Percentiles rank a stretch among this genome's conserved stretches.
These are phyloP conservation scores for Spinus olivaceus DNA, from an alignment of 2,797 vertebrate genomes.

Conservation along the genomic window DNA sequence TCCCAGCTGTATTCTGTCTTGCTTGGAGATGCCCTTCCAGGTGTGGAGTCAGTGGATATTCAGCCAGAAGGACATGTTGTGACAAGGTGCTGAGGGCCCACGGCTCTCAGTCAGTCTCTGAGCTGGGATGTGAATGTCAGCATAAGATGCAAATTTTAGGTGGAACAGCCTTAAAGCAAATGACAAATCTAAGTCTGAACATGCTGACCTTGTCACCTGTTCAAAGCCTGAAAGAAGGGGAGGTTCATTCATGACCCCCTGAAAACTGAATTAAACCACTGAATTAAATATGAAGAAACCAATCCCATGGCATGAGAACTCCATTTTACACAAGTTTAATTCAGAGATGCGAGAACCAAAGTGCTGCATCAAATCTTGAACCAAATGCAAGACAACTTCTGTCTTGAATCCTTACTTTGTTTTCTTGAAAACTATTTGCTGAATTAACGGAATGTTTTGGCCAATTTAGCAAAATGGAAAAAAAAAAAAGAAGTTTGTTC, in stretches of 20 bases:
- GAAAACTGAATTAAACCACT: neutral
- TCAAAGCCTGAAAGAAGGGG: neutral
- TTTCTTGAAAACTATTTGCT: slow-evolving; percentile 32
- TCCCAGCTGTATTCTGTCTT: neutral
- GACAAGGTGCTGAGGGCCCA: no score
- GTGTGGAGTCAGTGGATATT: neutral
- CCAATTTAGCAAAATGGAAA: neutral
- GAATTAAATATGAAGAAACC: neutral
- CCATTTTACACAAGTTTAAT: neutral
- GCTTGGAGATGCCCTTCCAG: neutral
- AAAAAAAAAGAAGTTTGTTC: neutral
- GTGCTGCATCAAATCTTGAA: neutral
- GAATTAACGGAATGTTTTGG: neutral
- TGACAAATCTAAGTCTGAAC: neutral
- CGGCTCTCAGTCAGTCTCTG: neutral
- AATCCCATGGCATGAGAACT: neutral
- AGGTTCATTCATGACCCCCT: neutral
- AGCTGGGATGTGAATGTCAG: neutral
- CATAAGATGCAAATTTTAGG: fast-evolving
- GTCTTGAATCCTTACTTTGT: slow-evolving; percentile 11
- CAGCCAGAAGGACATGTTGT: neutral
- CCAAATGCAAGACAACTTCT: neutral
- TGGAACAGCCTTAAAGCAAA: neutral
- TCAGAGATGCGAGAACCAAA: neutral
- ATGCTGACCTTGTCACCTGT: neutral